phyloP scores from a whole-genome alignment of 35 echinoderm and acorn worm genomes.

The Ophioderma brevispina region DNA sequence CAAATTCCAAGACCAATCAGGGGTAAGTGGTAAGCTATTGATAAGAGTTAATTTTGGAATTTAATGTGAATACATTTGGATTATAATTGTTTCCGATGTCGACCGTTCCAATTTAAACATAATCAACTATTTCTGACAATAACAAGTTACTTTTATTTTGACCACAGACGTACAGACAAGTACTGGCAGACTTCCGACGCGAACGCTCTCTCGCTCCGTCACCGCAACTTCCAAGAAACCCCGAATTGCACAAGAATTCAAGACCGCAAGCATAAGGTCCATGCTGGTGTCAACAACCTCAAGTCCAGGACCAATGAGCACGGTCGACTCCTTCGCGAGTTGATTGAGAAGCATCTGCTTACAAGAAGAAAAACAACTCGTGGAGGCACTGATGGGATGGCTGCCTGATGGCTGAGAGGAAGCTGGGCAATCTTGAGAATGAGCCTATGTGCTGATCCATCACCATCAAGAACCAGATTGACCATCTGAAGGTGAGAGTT shows the following conservation, averaged over 20 bases:
- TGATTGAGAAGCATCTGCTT: slow-evolving; percentile 72
- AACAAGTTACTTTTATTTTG: no score
- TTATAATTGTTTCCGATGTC: not conserved
- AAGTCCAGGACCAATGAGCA: slow-evolving; percentile 40
- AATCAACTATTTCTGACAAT: not conserved
- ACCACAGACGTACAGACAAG: slow-evolving; percentile 74
- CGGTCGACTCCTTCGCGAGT: slow-evolving; percentile 41
- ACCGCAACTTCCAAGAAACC: slow-evolving; percentile 88
- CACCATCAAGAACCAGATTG: slow-evolving; percentile 86
- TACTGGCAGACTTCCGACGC: slow-evolving; percentile 71
- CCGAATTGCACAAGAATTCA: slow-evolving; percentile 57
- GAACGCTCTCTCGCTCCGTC: slow-evolving; percentile 71
- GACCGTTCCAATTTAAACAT: not conserved
- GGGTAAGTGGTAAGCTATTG: slow-evolving; percentile 18
- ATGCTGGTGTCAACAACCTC: slow-evolving; percentile 54
- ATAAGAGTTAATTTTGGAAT: no score
- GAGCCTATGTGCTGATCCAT: slow-evolving; percentile 83
- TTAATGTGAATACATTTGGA: not conserved
- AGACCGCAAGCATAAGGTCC: slow-evolving; percentile 59
- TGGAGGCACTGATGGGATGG: slow-evolving; percentile 71
- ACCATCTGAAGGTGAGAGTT: slow-evolving; percentile 74
- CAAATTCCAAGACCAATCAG: slow-evolving; percentile 71
- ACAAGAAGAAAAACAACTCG: slow-evolving; percentile 83
- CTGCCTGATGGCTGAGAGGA: slow-evolving; percentile 68
- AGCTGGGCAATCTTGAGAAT: slow-evolving; percentile 59